Base-by-base conservation (phyloP, 2,113 vertebrate species). In the Neogobius melanostomus region DNA sequence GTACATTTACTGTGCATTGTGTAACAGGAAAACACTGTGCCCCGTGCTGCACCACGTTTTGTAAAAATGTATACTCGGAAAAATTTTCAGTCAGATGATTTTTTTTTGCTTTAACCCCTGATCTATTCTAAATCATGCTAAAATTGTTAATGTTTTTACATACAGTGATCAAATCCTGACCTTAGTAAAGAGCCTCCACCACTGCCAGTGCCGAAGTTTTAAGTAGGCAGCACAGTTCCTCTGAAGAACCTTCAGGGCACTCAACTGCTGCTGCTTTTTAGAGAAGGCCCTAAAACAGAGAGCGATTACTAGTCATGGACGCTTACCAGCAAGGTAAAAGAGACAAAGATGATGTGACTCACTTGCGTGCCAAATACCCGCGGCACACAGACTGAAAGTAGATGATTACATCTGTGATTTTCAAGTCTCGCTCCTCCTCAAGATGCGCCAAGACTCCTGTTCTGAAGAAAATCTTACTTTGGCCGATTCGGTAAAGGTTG, bases 131-230 rank as follows among this genome's bases (percentile, higher is more conserved):
- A 36, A 36, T 36, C 28, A 36, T 36, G 21, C 21, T 21, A 21
- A 1, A 21, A 21, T 21, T 21, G 21, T 21, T 21, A 21, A 21
- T 1, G 28, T 36, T 36, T 36, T 36, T 36, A 36, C 28, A 36
- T 36, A 36, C 28, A 4, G 28, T 36, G 3, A 36, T 11, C 21
- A 12, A 45, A 15, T 46, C 50, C 82, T 75, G 59, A 87, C 98
- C 96, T 99, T 99, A 0, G 98, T 99, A 92, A 99, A 99, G 60
- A 99, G 95, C 36, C 97, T 93, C 97, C 98, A 99, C 98, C 98
- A 99, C 89, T 99, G 98, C 98, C 98, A 99, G 87, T 99, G 97
- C 21, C 98, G 93, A 42, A 99, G 91, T 71, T 99, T 99, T 73
- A 99, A 81, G 82, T 99, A 99, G 0, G 97, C 98, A 0, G 98